phyloP scores from a whole-genome alignment of 2,113 vertebrate species.

The Phrynocephalus versicolor region DNA sequence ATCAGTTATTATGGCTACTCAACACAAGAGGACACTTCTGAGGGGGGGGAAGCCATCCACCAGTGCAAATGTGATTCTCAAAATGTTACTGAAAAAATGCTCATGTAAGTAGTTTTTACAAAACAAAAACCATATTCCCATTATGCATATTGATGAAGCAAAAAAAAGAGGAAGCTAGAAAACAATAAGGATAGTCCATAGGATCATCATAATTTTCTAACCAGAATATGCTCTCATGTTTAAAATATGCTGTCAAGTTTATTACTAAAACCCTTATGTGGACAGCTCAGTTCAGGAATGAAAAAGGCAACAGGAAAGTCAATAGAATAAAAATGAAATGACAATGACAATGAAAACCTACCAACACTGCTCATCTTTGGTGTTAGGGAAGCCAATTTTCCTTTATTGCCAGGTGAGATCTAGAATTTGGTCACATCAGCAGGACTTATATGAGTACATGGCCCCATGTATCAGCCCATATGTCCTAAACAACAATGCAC shows the following conservation, averaged over 20 bases:
- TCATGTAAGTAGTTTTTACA: neutral
- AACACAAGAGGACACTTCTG: accelerated
- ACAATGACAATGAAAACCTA: neutral
- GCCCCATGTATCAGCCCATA: neutral
- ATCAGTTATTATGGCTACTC: neutral
- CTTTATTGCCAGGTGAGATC: neutral
- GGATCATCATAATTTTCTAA: neutral
- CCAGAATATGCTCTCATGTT: neutral
- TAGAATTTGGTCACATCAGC: neutral
- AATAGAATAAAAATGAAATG: neutral
- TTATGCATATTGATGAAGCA: neutral
- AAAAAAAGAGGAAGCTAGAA: neutral
- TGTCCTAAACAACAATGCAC: neutral
- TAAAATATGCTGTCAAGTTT: neutral
- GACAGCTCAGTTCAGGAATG: neutral
- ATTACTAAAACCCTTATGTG: neutral
- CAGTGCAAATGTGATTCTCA: neutral
- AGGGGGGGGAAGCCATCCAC: neutral
- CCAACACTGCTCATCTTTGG: neutral
- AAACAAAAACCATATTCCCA: neutral
- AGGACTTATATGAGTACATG: neutral
- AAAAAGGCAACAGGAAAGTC: neutral
- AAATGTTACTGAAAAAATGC: neutral
- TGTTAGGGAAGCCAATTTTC: neutral
- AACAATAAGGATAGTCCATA: neutral